Evolutionary conservation across 1,140 invertebrate species (phyloP).

Genomic region (Ganaspis sp.): DNA sequence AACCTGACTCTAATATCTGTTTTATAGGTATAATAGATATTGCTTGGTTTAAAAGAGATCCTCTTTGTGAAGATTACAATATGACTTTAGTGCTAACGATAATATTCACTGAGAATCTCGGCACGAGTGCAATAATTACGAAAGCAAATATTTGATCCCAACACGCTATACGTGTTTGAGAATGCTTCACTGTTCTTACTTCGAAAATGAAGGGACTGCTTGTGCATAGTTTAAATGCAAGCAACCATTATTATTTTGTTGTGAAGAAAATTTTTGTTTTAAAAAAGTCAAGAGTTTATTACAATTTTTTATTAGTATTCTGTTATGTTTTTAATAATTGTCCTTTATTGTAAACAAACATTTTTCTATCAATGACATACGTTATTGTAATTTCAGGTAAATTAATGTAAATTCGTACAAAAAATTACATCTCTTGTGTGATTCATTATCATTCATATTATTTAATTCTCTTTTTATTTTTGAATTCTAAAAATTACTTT

Average conservation of each 20-base stretch:
- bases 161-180: constrained; percentile 13
- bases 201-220: constrained; percentile 1
- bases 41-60: background rate
- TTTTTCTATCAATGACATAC: no score
- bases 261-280: background rate
- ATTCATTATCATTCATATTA: no score
- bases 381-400: no score
- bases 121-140: constrained; percentile 14
- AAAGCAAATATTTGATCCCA: constrained; percentile 28
- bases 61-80: constrained; percentile 30
- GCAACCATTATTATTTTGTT: background rate
- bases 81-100: constrained; percentile 1
- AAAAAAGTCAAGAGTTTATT: background rate
- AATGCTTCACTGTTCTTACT: constrained; percentile 19
- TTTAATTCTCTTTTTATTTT: no score
- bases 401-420: no score
- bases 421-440: no score
- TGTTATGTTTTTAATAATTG: background rate
- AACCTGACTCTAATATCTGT: no score
- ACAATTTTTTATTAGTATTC: background rate
- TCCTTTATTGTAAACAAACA: no score
- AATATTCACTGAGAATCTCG: constrained; percentile 9
- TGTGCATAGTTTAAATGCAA: constrained; percentile 20
- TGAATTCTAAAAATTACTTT: no score
- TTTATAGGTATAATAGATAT: background rate